A percentile compares a stretch with the other conserved stretches of the same genome.
phyloP scores from a whole-genome alignment of 1,140 invertebrate genomes.

The Helicorthomorpha holstii region DNA sequence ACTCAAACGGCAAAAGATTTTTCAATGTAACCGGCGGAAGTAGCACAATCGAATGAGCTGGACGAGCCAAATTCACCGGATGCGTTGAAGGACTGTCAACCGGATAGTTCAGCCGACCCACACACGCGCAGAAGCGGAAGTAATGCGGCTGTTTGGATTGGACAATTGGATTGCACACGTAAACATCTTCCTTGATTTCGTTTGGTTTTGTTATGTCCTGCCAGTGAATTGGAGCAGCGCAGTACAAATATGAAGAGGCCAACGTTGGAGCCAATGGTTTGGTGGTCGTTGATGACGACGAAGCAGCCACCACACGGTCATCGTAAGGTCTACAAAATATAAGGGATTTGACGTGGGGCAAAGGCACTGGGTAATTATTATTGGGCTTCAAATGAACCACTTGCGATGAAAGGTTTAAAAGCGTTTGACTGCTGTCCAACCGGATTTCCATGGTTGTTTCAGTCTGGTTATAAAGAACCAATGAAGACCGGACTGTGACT shows the following conservation, averaged over 20 bases:
- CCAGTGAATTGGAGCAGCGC: not conserved
- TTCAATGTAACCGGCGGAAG: constrained; percentile 59
- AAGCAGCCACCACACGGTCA: constrained; percentile 39
- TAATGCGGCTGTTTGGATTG: constrained; percentile 7
- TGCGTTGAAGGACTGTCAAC: constrained; percentile 30
- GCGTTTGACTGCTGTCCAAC: too few species aligned
- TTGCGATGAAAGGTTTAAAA: too few species aligned
- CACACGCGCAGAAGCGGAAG: constrained; percentile 61
- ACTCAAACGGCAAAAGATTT: constrained; percentile 44
- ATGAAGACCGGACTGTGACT: constrained; percentile 82
- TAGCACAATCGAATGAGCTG: constrained; percentile 69
- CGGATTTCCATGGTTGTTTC: constrained; percentile 52
- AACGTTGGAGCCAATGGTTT: constrained; percentile 40
- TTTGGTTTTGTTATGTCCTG: not conserved
- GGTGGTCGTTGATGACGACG: constrained; percentile 40
- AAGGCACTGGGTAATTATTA: constrained; percentile 19
- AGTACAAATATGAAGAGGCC: constrained; percentile 12
- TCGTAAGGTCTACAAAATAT: not conserved
- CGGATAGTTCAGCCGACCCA: constrained; percentile 63
- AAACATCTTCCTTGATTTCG: not conserved
- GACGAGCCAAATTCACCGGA: constrained; percentile 27
- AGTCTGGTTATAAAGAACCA: constrained; percentile 61
- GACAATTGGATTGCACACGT: not conserved
- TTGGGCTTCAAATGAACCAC: constrained; percentile 46
- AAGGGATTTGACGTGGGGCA: not conserved